phyloP scores from a whole-genome alignment of 2,113 vertebrate species.

The Forbesichthys agassizii region DNA sequence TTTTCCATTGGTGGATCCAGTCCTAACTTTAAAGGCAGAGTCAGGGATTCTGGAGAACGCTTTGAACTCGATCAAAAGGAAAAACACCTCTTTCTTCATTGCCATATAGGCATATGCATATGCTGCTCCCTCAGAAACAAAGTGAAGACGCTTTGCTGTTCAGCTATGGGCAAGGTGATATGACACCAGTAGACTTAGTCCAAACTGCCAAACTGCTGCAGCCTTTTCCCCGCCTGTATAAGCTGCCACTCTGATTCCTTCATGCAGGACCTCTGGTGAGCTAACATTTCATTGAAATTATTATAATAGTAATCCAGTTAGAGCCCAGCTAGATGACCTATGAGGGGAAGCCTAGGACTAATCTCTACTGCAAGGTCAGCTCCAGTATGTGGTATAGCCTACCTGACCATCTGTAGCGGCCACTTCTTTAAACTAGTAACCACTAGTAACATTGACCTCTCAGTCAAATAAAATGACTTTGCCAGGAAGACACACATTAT shows the following conservation, averaged over 20 bases:
- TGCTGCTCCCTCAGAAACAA: background rate
- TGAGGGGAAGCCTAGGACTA: slow-evolving; percentile 86
- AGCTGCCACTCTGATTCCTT: slow-evolving; percentile 99
- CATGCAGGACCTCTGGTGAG: slow-evolving; percentile 87
- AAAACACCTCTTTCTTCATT: too few species aligned
- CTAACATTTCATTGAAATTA: slow-evolving; percentile 83
- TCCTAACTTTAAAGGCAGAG: background rate
- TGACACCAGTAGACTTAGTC: slow-evolving; percentile 75
- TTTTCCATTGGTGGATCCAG: slow-evolving; percentile 12
- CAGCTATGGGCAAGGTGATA: slow-evolving; percentile 58
- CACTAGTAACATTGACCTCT: too few species aligned
- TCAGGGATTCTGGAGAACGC: too few species aligned
- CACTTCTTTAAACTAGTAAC: slow-evolving; percentile 56
- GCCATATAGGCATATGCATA: too few species aligned
- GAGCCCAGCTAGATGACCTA: slow-evolving; percentile 79
- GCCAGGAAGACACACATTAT: slow-evolving; percentile 43
- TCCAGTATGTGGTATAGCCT: slow-evolving; percentile 48
- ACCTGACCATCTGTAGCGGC: slow-evolving; percentile 73
- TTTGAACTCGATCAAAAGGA: too few species aligned
- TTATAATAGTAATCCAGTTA: slow-evolving; percentile 93
- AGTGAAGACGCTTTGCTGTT: slow-evolving; percentile 58
- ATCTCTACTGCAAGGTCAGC: slow-evolving; percentile 78
- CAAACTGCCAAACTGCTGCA: slow-evolving; percentile 75
- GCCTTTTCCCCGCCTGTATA: slow-evolving; percentile 69
- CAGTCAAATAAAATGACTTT: slow-evolving; percentile 44